Evolutionary conservation across 2,888 invertebrate genomes (phyloP), one percentile per base, ranked within the genome.

Genomic region (Drosophila kambysellisi): DNA sequence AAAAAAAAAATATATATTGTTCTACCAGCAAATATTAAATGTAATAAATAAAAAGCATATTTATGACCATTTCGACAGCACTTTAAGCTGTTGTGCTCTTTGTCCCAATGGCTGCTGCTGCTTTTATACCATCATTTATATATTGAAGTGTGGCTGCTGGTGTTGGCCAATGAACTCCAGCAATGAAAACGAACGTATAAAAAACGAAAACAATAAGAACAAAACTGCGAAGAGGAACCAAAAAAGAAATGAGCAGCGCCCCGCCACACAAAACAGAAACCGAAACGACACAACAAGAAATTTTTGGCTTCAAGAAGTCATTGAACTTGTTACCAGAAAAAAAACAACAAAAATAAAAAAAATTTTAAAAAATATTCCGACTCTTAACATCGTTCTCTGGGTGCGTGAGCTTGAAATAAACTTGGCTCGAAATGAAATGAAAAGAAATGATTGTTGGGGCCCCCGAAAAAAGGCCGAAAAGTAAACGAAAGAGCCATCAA

Each of bases 171-270:
- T 92, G 91, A 92, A 92, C 91, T 91, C 85, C 71, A 77, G 83
- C 90, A 92, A 92, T 91, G 92, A 92, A 92, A 92, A 92, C 91
- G 91, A 92, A 92, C 86, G 91, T 88, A 91, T 83, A 87, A 91
- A 86, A 82, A 81, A 87, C 78, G 79, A 88, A 82, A 82, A 81
- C 84, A 89, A 85, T 82, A 88, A 86, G 79, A 84, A 81, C 78
- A 82, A 82, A 68, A 82, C 59, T 57, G 76, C 76, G 74, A 80
- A 80, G 70, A 79, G 74, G 68, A 83, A 74, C 70, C 66, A 73
- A 70, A 70, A 70, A 74, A 66, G 76, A 69, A 74, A 68, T 61
- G 69, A 75, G 25, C 64, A 67, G 72, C 60, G 61, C 76, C 59
- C 65, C 43, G 72, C 73, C 73, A 77, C 75, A 74, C 53, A 56